Evolutionary conservation across 2,888 invertebrate species (phyloP).

Genomic region (Sphinx pinastri): DNA sequence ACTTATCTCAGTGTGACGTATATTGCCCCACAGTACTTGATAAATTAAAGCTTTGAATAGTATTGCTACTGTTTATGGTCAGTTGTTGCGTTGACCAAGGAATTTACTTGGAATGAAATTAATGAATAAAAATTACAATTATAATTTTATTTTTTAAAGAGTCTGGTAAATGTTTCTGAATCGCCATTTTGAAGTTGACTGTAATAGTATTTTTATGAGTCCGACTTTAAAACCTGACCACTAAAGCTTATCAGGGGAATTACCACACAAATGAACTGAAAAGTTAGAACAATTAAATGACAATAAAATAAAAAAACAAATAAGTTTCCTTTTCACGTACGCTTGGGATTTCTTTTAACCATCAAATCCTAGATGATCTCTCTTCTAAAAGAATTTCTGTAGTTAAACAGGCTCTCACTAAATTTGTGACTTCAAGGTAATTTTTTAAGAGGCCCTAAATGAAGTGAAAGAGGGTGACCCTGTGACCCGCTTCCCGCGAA

Average conservation of each 20-base stretch:
- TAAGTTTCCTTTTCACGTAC: slow-evolving; percentile 2
- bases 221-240: not conserved
- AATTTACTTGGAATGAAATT: too few species aligned
- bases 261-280: not conserved
- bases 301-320: not conserved
- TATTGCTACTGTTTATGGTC: too few species aligned
- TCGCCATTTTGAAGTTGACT: too few species aligned
- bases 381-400: not conserved
- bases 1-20: too few species aligned
- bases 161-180: too few species aligned
- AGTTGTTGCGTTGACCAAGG: too few species aligned
- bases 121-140: too few species aligned
- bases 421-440: slow-evolving; percentile 15
- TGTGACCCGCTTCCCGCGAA: slow-evolving; percentile 7
- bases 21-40: too few species aligned
- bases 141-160: too few species aligned
- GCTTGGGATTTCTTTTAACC: not conserved
- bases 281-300: not conserved
- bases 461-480: slow-evolving; percentile 18
- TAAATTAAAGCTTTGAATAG: too few species aligned
- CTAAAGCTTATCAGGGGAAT: not conserved
- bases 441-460: slow-evolving; percentile 22
- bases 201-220: too few species aligned
- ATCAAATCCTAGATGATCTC: not conserved
- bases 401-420: not conserved